Percentiles rank a stretch among this genome's conserved stretches.
Conservation (phyloP, 2,797 vertebrate genomes). For the Molothrus ater region DNA sequence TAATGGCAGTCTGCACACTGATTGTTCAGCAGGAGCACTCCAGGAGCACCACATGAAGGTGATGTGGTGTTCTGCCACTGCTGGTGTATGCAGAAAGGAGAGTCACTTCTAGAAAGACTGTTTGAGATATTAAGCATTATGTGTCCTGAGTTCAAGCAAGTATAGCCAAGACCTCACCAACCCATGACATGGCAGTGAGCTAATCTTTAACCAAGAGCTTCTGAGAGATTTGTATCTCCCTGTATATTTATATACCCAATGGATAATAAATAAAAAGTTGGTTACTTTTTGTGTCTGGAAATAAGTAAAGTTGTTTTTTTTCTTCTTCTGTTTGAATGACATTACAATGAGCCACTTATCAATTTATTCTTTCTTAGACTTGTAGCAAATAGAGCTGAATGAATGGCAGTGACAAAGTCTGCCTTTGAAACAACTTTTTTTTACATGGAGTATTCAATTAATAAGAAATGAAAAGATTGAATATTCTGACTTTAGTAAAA, state of each 20-base stretch:
- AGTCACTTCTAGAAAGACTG: not conserved
- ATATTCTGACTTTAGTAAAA: not conserved
- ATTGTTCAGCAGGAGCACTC: not conserved
- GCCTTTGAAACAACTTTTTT: conserved; percentile 22
- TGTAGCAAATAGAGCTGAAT: not conserved
- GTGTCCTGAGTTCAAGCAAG: not conserved
- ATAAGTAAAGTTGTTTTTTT: not conserved
- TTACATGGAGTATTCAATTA: not conserved
- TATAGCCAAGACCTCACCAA: not conserved
- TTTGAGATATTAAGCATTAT: not conserved
- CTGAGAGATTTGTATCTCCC: not conserved
- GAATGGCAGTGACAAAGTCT: not conserved
- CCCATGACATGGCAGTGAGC: not conserved
- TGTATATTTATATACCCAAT: not conserved
- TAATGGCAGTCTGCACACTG: not conserved
- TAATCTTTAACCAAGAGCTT: not conserved
- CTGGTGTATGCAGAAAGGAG: not conserved
- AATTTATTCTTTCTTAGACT: not conserved
- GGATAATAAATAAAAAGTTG: not conserved
- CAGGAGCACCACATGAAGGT: not conserved
- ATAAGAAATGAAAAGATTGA: not conserved
- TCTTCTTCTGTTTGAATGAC: not conserved
- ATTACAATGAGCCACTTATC: not conserved
- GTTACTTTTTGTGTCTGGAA: not conserved
- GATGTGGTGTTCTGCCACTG: not conserved